These are phyloP conservation scores for Alca torda DNA, from an alignment of 2,797 vertebrate genomes.

Conservation along the genomic window DNA sequence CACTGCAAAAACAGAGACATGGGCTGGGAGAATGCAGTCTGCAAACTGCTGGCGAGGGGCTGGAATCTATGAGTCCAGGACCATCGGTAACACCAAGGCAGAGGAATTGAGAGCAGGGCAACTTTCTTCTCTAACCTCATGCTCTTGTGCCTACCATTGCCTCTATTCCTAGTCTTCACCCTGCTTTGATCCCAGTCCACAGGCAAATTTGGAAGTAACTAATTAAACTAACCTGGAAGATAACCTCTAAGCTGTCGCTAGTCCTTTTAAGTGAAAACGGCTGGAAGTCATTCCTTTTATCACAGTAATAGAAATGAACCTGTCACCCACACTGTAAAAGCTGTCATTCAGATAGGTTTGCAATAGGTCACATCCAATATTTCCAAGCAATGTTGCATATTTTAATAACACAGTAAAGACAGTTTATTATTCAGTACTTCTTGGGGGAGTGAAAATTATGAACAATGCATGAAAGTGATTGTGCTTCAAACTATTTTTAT, in stretches of 20 bases:
- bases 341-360: constrained; percentile 10
- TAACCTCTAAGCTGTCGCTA: neutral
- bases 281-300: constrained; percentile 28
- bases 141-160: neutral
- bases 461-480: constrained; percentile 59
- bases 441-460: neutral
- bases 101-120: neutral
- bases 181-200: neutral
- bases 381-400: constrained; percentile 10
- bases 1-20: neutral
- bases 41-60: neutral
- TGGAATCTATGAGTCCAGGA: neutral
- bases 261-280: constrained; percentile 8
- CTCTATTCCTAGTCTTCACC: neutral
- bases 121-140: neutral
- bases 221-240: neutral
- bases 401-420: neutral
- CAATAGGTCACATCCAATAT: constrained; percentile 2
- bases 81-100: neutral
- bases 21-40: neutral
- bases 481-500: constrained; percentile 66
- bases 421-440: neutral
- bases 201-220: constrained; percentile 3
- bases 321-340: neutral
- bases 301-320: neutral